Evolutionary conservation across 2,797 vertebrate genomes (phyloP).

Genomic region (Notolepis coatsorum): DNA sequence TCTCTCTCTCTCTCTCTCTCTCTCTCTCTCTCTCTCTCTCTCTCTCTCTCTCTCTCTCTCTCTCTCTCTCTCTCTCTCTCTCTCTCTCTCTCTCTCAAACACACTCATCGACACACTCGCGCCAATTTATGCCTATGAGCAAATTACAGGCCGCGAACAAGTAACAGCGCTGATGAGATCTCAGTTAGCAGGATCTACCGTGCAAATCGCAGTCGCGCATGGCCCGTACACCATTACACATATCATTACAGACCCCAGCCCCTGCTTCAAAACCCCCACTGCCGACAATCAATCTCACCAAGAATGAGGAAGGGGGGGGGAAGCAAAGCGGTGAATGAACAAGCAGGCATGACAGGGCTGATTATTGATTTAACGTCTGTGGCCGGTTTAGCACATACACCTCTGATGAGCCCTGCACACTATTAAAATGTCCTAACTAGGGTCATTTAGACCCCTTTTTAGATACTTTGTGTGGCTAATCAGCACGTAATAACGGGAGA

Average conservation of each 20-base stretch:
- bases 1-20: background rate
- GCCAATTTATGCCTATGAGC: slow-evolving; percentile 43
- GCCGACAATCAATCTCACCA: slow-evolving; percentile 70
- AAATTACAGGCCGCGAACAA: slow-evolving; percentile 51
- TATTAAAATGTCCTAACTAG: slow-evolving; percentile 73
- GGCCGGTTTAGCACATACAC: slow-evolving; percentile 55
- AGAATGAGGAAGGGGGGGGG: slow-evolving; percentile 56
- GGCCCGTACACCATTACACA: slow-evolving; percentile 60
- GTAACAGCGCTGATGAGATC: slow-evolving; percentile 54
- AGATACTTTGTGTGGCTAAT: slow-evolving; percentile 71
- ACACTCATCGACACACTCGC: background rate
- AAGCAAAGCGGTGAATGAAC: slow-evolving; percentile 69
- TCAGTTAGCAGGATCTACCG: slow-evolving; percentile 39
- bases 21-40: too few species aligned
- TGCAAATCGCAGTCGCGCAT: slow-evolving; percentile 58
- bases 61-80: background rate
- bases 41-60: background rate
- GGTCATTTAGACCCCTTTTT: slow-evolving; percentile 77
- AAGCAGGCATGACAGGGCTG: slow-evolving; percentile 68
- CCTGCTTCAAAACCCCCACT: slow-evolving; percentile 55
- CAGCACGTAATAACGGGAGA: slow-evolving; percentile 69
- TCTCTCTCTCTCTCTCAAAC: slow-evolving; percentile 20
- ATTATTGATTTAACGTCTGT: slow-evolving; percentile 77
- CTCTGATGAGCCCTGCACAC: slow-evolving; percentile 55
- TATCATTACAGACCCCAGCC: slow-evolving; percentile 58